Evolutionary conservation across 2,888 invertebrate species (phyloP).

Genomic region (Apoda limacodes): DNA sequence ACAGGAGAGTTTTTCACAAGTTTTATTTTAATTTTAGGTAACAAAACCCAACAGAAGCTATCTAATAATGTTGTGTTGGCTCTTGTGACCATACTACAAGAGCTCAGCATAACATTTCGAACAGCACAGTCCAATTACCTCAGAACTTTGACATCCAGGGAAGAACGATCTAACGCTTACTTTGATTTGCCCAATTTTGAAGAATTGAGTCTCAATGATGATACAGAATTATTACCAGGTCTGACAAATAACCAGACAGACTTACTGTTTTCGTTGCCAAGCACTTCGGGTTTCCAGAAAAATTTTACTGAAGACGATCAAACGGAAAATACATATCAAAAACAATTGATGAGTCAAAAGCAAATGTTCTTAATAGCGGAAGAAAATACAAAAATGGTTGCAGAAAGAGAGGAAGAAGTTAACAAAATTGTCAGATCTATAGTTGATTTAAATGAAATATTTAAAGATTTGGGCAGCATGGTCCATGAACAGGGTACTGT

Average conservation of each 20-base stretch:
- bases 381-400: slow-evolving; percentile 80
- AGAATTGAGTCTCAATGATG: slow-evolving; percentile 66
- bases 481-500: slow-evolving; percentile 92
- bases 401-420: slow-evolving; percentile 88
- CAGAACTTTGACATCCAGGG: slow-evolving; percentile 87
- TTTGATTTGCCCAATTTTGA: slow-evolving; percentile 79
- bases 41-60: slow-evolving; percentile 79
- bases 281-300: slow-evolving; percentile 48
- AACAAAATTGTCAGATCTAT: slow-evolving; percentile 93
- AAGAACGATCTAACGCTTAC: slow-evolving; percentile 90
- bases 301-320: slow-evolving; percentile 56
- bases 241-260: slow-evolving; percentile 56
- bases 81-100: slow-evolving; percentile 88
- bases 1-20: too few relatives aligned
- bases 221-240: slow-evolving; percentile 45
- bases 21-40: slow-evolving; percentile 73
- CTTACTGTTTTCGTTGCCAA: slow-evolving; percentile 48
- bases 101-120: slow-evolving; percentile 86
- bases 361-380: slow-evolving; percentile 87
- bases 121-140: slow-evolving; percentile 89
- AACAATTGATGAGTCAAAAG: slow-evolving; percentile 71
- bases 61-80: slow-evolving; percentile 88
- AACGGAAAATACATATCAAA: slow-evolving; percentile 67
- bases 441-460: slow-evolving; percentile 93
- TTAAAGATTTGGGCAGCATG: slow-evolving; percentile 86